Base-by-base conservation (phyloP, 2,113 vertebrate genomes). In the Sula dactylatra region DNA sequence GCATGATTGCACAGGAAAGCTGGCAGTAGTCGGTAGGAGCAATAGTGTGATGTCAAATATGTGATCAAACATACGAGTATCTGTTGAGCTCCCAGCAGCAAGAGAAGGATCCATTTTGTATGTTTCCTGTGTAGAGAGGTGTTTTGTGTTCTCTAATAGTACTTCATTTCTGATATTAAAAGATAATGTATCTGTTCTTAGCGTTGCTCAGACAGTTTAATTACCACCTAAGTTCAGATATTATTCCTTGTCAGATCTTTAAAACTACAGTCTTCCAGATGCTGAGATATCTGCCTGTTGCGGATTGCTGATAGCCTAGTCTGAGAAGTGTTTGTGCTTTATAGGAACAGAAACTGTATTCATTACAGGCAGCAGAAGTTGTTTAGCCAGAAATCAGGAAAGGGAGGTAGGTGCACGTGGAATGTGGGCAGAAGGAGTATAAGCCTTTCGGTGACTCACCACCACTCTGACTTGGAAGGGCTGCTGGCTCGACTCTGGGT, bases 161-260 rank as follows among this genome's bases (percentile, higher is more conserved):
- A 54, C 96, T 96, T 96, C 88, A 65, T 88, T 95, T 97, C 94
- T 97, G 94, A 95, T 97, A 94, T 94, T 97, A 97, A 97, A 96
- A 96, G 96, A 91, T 97, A 97, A 97, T 89, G 86, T 95, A 94
- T 94, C 96, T 94, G 91, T 91, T 91, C 94, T 87, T 94, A 94
- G 94, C 34, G 6, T 94, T 97, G 81, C 77, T 96, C 95, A 94
- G 97, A 95, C 96, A 96, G 94, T 97, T 97, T 97, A 97, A 97
- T 97, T 97, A 96, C 95, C 94, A 96, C 95, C 94, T 97, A 96
- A 96, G 93, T 96, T 97, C 93, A 96, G 97, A 95, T 96, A 97
- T 97, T 96, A 96, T 95, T 96, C 93, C 96, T 95, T 97, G 96
- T 97, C 96, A 97, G 92, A 95, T 95, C 67, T 94, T 93, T 95